Base-by-base conservation (phyloP, 2,888 invertebrate species). In the Acanthopleura granulata region DNA sequence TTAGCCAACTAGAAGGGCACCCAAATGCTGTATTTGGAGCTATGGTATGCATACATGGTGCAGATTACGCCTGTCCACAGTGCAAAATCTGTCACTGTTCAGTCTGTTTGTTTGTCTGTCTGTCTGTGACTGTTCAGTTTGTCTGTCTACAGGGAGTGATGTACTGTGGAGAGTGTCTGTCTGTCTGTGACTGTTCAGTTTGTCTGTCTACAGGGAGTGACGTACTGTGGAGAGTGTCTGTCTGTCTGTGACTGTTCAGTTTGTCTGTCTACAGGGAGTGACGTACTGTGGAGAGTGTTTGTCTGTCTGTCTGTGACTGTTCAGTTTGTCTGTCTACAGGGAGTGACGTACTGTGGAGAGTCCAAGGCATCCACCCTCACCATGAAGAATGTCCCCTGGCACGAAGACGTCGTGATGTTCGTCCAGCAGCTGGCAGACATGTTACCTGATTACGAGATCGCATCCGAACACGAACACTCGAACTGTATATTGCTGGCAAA, bases 381-480 rank as follows among this genome's bases (percentile, higher is more conserved):
- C 6, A 93, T 93, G 93, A 90, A 92, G 80, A 93, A 93, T 86
- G 92, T 93, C 1, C 93, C 93, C 0, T 93, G 93, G 93, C 93
- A 93, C 83, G 91, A 92, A 80, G 93, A 93, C 85, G 93, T 93
- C 0, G 87, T 92, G 3, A 82, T 84, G 1, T 93, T 93, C 86
- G 91, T 91, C 16, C 81, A 90, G 78, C 88, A 91, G 78, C 83
- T 93, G 70, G 86, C 86, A 1, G 89, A 89, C n/a, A 81, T 85
- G 25, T 81, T 93, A 49, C 90, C 91, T 11, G 89, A 91, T 73
- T 93, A 93, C 83, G 92, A 90, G 72, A 88, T 93, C 27, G 92
- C 93, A 1, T 91, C 91, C 49, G 93, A 93, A 84, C 93, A 93
- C 84, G 92, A 93, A 82, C 93, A 93, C 85, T 93, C 93, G 15